Evolutionary conservation across 2,797 vertebrate species (phyloP).

Genomic region (Saxicola maurus): DNA sequence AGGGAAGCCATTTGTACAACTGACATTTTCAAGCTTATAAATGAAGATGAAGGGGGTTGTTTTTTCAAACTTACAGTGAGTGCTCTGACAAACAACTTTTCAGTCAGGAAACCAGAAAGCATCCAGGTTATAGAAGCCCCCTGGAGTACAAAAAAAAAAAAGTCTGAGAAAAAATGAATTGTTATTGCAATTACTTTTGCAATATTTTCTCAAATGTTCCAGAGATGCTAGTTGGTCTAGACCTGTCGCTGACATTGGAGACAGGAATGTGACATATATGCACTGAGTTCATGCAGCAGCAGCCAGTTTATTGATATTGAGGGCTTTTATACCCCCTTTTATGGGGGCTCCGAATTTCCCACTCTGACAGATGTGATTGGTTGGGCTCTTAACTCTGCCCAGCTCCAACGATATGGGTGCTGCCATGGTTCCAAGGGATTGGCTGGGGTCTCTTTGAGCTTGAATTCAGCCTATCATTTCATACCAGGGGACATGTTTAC

Average conservation of each 20-base stretch:
- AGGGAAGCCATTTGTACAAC: neutral
- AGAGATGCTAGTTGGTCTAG: neutral
- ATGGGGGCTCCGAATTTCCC: too few relatives aligned
- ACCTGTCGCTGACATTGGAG: neutral
- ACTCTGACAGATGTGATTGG: too few relatives aligned
- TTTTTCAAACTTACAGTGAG: conserved; percentile 70
- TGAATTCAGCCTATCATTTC: too few relatives aligned
- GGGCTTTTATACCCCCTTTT: too few relatives aligned
- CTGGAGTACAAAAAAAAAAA: conserved; percentile 39
- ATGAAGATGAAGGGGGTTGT: neutral
- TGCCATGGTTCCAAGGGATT: too few relatives aligned
- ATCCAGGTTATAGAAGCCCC: conserved; percentile 71
- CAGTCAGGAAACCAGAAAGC: conserved; percentile 69
- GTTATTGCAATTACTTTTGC: neutral
- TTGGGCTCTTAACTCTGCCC: too few relatives aligned
- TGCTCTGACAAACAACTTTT: conserved; percentile 68
- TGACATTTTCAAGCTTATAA: neutral
- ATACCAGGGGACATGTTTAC: too few relatives aligned
- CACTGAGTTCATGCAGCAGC: too few relatives aligned
- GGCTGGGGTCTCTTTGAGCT: too few relatives aligned
- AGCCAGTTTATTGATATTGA: too few relatives aligned
- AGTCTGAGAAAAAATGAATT: neutral
- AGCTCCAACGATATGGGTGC: too few relatives aligned
- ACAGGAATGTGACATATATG: too few relatives aligned
- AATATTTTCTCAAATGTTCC: neutral